phyloP scores from a whole-genome alignment of 2,888 invertebrate genomes.

The Tupiocoris notatus region DNA sequence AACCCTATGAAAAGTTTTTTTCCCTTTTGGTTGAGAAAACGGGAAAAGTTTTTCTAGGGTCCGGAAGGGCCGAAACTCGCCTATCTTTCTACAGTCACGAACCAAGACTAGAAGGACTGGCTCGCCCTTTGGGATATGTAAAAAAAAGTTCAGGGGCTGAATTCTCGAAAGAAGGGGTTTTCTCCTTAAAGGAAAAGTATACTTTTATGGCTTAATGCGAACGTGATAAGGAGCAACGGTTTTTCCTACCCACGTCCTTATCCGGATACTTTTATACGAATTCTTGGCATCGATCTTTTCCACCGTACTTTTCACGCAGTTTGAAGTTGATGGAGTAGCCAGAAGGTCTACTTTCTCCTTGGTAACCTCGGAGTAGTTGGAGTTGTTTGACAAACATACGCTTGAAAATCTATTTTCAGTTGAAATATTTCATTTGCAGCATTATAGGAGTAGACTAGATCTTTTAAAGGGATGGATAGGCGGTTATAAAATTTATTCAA shows the following conservation, averaged over 20 bases:
- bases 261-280: background rate
- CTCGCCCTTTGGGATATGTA: conserved; percentile 16
- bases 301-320: conserved; percentile 30
- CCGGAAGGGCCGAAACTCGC: conserved; percentile 1
- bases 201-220: conserved; percentile 43
- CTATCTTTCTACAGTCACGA: conserved; percentile 1
- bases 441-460: too few relatives aligned
- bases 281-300: conserved; percentile 1
- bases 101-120: background rate
- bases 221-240: conserved; percentile 29
- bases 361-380: too few relatives aligned
- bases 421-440: too few relatives aligned
- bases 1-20: background rate
- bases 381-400: too few relatives aligned
- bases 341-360: too few relatives aligned
- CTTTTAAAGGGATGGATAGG: too few relatives aligned
- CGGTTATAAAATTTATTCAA: too few relatives aligned
- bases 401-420: too few relatives aligned
- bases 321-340: conserved; percentile 40
- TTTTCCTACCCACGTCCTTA: background rate
- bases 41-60: background rate
- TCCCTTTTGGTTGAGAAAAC: background rate
- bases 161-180: background rate
- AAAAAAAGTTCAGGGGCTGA: background rate
- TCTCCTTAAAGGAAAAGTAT: conserved; percentile 15